Evolutionary conservation across 1,140 invertebrate species (phyloP), one percentile per base, ranked within the genome.

Genomic region (Sesamia nonagrioides): DNA sequence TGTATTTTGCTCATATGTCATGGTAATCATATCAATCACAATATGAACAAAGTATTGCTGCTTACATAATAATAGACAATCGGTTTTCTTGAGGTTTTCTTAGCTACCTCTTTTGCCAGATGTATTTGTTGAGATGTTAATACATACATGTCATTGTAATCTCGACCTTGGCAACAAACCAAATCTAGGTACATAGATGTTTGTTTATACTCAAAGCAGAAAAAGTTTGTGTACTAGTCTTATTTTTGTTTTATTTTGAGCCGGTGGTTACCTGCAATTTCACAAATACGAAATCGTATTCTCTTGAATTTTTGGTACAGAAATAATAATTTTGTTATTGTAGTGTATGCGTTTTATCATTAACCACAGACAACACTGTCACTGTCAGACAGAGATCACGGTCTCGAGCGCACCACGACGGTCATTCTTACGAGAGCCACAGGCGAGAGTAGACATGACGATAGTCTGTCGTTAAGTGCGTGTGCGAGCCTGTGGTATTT

Each of bases 141-240:
- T n/a, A n/a, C n/a, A n/a, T 56, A 9, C 54, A 56, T 56, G 7
- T 56, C 54, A 56, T 56, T 56, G 18, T 27, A 27, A 56, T 56
- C 18, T 27, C 27, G 9, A 60, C 27, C 27, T 35, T 60, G 56
- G 27, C n/a, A 13, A n/a, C 56, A 60, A 60, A 35, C 21, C 21
- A 60, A 60, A 60, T 60, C 13, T 60, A 60, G 56, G 27, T 42
- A 40, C n/a, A n/a, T n/a, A n/a, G n/a, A n/a, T n/a, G n/a, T n/a
- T 8, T 17, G 3, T 15, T 40, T 42, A 13, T 61, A 37, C 58
- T 11, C 35, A 61, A 61, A 13, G 27, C 15, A 37, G n/a, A 37
- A 35, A 35, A n/a, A 61, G 33, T 61, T 61, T 61, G 9, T 61
- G 58, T n/a, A 35, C 27, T 61, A 61, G 13, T 61, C 37, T 17